These are phyloP conservation scores for Scaptomyza flava DNA, from an alignment of 2,888 invertebrate species.

Conservation along the genomic window DNA sequence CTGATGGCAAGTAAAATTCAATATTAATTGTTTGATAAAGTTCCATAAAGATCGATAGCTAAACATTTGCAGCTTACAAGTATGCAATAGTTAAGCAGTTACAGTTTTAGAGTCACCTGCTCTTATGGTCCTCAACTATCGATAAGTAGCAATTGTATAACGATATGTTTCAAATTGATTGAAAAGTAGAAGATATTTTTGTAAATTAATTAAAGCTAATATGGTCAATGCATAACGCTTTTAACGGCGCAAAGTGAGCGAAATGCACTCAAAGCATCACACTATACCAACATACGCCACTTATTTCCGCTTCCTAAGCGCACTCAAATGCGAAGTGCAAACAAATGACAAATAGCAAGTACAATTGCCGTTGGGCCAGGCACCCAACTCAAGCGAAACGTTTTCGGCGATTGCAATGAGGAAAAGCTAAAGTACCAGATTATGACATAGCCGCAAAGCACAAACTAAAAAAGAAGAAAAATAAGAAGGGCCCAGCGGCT, in stretches of 20 bases:
- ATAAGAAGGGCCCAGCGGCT: constrained; percentile 22
- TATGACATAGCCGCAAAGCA: constrained; percentile 59
- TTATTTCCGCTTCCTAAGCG: constrained; percentile 73
- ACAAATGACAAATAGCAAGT: constrained; percentile 70
- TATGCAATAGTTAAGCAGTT: constrained; percentile 21
- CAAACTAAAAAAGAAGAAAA: constrained; percentile 3
- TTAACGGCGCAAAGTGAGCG: constrained; percentile 34
- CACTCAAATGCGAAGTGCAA: constrained; percentile 71
- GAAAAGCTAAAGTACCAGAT: constrained; percentile 48
- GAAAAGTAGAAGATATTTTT: constrained; percentile 2
- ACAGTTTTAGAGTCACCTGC: constrained; percentile 26
- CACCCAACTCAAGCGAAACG: constrained; percentile 67
- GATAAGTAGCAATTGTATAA: constrained; percentile 14
- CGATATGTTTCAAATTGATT: constrained; percentile 27
- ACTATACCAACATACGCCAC: constrained; percentile 39
- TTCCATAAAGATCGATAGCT: background rate
- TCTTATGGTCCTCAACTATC: constrained; percentile 11
- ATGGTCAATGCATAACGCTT: constrained; percentile 5
- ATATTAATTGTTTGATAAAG: too few species aligned
- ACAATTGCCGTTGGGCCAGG: constrained; percentile 51
- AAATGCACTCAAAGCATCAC: constrained; percentile 53
- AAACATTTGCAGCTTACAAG: constrained; percentile 18
- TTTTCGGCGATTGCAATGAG: constrained; percentile 44
- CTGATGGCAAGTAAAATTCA: background rate
- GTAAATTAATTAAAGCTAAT: constrained; percentile 25